These are phyloP conservation scores for Hormaphis cornu DNA, from an alignment of 1,140 invertebrate species.

Conservation along the genomic window DNA sequence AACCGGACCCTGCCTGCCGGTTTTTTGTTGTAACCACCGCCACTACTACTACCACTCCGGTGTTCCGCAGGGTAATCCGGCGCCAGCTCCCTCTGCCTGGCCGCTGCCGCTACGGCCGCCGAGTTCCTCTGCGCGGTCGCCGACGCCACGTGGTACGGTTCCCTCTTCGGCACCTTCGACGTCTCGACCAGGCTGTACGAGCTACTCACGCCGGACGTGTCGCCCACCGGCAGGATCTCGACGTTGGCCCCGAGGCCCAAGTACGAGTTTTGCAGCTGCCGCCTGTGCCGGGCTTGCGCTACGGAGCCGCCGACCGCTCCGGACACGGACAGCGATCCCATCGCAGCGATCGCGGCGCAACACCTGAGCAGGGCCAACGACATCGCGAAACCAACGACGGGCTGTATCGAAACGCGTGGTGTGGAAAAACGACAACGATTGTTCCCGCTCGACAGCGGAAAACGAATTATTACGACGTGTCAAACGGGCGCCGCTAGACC, in stretches of 20 bases:
- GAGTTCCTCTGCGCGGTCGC: neutral
- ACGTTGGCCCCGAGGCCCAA: neutral
- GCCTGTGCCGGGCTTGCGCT: neutral
- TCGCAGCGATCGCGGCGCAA: neutral
- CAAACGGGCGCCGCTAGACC: neutral
- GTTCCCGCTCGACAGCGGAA: no score
- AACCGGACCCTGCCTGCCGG: neutral
- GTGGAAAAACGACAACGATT: no score
- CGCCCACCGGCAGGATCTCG: constrained; percentile 11
- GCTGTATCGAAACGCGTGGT: no score
- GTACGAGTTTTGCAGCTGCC: constrained; percentile 3
- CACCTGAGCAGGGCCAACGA: neutral
- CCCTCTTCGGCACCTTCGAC: neutral
- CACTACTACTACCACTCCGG: no score
- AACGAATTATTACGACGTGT: neutral
- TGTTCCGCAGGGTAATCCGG: no score
- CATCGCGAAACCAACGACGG: no score
- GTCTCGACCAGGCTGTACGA: constrained; percentile 33
- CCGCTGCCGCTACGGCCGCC: neutral
- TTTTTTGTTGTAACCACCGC: neutral
- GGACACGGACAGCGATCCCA: neutral
- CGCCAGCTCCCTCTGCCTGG: neutral
- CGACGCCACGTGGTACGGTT: no score
- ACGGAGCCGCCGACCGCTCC: neutral
- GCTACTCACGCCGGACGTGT: constrained; percentile 12